Conservation (phyloP, 2,888 invertebrate genomes). For the Tetropium fuscum region DNA sequence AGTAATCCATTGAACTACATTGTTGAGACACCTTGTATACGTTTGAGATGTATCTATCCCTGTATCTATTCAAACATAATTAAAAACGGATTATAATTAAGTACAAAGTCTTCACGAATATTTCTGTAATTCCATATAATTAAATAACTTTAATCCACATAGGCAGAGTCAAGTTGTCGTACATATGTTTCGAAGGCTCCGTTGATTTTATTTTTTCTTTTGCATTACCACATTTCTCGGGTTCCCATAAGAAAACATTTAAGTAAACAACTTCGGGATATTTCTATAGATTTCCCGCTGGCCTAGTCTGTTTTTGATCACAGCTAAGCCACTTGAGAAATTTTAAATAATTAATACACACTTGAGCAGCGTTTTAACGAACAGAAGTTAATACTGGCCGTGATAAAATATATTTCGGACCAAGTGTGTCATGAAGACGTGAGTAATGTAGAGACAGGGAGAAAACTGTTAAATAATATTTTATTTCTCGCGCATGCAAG, state of each 20-base stretch:
- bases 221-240: conserved; percentile 38
- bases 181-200: conserved; percentile 39
- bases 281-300: conserved; percentile 33
- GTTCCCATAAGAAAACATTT: conserved; percentile 45
- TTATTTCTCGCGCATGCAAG: background rate
- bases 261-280: conserved; percentile 41
- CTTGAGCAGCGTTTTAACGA: conserved; percentile 35
- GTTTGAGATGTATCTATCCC: no score
- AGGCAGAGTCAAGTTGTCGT: conserved; percentile 32
- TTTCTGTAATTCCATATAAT: conserved; percentile 29
- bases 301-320: conserved; percentile 40
- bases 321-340: conserved; percentile 40
- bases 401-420: background rate
- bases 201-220: conserved; percentile 27
- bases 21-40: no score
- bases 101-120: conserved; percentile 9
- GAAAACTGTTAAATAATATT: background rate
- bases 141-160: conserved; percentile 33
- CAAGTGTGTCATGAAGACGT: no score
- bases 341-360: conserved; percentile 43
- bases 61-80: no score
- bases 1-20: no score
- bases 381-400: background rate
- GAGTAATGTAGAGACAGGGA: background rate
- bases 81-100: conserved; percentile 6